Evolutionary conservation across 2,888 invertebrate genomes (phyloP).

Genomic region (Acrocera orbiculus): DNA sequence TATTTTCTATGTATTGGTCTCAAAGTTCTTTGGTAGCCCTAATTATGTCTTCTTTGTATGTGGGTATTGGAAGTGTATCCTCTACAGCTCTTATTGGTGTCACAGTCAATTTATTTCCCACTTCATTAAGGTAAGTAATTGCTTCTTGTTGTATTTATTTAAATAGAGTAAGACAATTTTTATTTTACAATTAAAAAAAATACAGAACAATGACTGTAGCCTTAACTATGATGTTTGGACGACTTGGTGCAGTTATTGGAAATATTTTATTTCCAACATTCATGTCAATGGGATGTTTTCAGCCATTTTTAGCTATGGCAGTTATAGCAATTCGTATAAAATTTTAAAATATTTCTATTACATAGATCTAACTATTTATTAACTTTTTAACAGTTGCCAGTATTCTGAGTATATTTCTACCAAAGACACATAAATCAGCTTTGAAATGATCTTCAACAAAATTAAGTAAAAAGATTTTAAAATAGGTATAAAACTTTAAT

Average conservation of each 20-base stretch:
- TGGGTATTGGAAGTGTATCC: conserved; percentile 24
- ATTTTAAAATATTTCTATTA: not conserved
- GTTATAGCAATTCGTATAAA: not conserved
- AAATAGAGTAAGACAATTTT: not conserved
- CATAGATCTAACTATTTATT: not conserved
- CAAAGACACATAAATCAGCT: conserved; percentile 4
- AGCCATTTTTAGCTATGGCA: no score
- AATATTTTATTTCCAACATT: conserved; percentile 54
- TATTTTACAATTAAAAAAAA: conserved; percentile 10
- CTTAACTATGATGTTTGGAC: conserved; percentile 50
- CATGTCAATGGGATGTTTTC: conserved; percentile 47
- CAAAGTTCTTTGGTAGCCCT: conserved; percentile 35
- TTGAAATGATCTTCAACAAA: conserved; percentile 4
- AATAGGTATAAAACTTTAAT: no score
- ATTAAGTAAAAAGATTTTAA: no score
- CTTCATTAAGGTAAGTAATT: conserved; percentile 30
- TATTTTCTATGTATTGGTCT: conserved; percentile 39
- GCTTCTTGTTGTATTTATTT: conserved; percentile 37
- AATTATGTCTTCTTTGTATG: conserved; percentile 36
- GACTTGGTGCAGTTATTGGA: conserved; percentile 50
- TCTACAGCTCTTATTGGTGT: conserved; percentile 24
- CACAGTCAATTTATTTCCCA: conserved; percentile 24
- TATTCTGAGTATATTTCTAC: conserved; percentile 1
- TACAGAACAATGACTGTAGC: conserved; percentile 55
- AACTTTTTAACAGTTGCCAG: not conserved